Percentiles rank a stretch among this genome's conserved stretches.
phyloP scores from a whole-genome alignment of 1,140 invertebrate species.

The Akabosia matsudoensis region DNA sequence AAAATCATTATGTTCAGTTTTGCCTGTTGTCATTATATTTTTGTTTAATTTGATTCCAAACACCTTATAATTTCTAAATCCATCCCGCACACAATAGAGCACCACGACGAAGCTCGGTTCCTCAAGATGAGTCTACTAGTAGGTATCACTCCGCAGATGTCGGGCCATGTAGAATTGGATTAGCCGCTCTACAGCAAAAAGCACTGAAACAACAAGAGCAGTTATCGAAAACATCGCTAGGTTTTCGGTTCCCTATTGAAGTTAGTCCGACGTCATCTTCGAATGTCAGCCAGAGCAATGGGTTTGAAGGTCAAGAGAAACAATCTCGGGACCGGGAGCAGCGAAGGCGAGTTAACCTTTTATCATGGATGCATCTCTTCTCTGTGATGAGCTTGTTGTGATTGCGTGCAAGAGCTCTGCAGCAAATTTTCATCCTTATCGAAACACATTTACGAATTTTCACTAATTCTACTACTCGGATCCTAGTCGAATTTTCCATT shows the following conservation, averaged over 20 bases:
- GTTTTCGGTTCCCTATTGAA: slow-evolving; percentile 44
- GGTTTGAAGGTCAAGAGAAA: neutral
- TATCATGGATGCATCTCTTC: neutral
- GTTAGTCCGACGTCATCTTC: slow-evolving; percentile 41
- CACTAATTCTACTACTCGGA: too few species aligned
- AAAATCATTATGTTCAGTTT: too few species aligned
- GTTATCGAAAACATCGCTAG: slow-evolving; percentile 43
- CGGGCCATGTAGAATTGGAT: slow-evolving; percentile 54
- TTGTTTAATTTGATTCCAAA: slow-evolving; percentile 7
- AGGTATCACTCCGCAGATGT: neutral
- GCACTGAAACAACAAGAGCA: slow-evolving; percentile 51
- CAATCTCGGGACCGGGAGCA: neutral
- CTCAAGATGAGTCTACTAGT: neutral
- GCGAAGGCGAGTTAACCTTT: slow-evolving; percentile 3
- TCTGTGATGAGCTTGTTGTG: neutral
- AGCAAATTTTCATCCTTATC: too few species aligned
- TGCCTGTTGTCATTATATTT: slow-evolving; percentile 3
- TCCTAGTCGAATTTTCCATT: too few species aligned
- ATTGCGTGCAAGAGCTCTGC: neutral
- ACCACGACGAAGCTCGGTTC: neutral
- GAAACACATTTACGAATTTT: too few species aligned
- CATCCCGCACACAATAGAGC: neutral
- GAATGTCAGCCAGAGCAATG: neutral
- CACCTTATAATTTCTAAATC: neutral
- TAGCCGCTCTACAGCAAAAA: slow-evolving; percentile 62